A percentile compares a stretch with the other conserved stretches of the same genome.
These are phyloP conservation scores for Emmelina monodactyla DNA, from an alignment of 2,888 invertebrate species.

Conservation along the genomic window DNA sequence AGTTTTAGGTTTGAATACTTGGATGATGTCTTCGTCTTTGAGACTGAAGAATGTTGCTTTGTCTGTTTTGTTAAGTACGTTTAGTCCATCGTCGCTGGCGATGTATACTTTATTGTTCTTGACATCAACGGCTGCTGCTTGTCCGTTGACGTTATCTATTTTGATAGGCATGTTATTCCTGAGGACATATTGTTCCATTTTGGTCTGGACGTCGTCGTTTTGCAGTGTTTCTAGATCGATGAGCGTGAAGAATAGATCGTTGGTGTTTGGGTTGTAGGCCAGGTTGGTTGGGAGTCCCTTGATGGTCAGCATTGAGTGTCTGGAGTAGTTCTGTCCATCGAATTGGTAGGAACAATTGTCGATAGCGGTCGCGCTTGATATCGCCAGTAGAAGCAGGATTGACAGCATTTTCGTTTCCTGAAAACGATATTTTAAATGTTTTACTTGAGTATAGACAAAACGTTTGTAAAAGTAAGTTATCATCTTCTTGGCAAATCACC, in stretches of 20 bases:
- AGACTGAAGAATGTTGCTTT: constrained; percentile 35
- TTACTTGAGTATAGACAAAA: too few species aligned
- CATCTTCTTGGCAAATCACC: too few species aligned
- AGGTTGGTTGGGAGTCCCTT: constrained; percentile 53
- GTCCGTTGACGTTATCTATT: constrained; percentile 43
- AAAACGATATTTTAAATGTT: constrained; percentile 12
- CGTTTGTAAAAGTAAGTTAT: too few species aligned
- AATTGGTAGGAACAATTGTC: constrained; percentile 36
- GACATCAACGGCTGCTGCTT: constrained; percentile 43
- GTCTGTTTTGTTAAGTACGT: constrained; percentile 32
- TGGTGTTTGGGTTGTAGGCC: constrained; percentile 31
- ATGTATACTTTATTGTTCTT: constrained; percentile 39
- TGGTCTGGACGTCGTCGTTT: constrained; percentile 47
- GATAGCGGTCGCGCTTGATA: constrained; percentile 27
- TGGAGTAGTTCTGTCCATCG: constrained; percentile 29
- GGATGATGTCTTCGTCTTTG: constrained; percentile 51
- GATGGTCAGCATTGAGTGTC: constrained; percentile 36
- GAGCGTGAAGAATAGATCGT: constrained; percentile 44
- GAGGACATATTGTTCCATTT: constrained; percentile 52
- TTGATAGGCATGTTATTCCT: constrained; percentile 34
- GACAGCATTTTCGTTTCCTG: constrained; percentile 31
- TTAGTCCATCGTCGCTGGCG: constrained; percentile 43
- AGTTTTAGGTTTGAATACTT: constrained; percentile 36
- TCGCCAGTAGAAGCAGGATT: constrained; percentile 28
- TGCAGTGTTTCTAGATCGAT: constrained; percentile 47